A percentile compares a stretch with the other conserved stretches of the same genome.
Conservation (phyloP, 2,888 invertebrate genomes). For the Caenorhabditis panamensis region DNA sequence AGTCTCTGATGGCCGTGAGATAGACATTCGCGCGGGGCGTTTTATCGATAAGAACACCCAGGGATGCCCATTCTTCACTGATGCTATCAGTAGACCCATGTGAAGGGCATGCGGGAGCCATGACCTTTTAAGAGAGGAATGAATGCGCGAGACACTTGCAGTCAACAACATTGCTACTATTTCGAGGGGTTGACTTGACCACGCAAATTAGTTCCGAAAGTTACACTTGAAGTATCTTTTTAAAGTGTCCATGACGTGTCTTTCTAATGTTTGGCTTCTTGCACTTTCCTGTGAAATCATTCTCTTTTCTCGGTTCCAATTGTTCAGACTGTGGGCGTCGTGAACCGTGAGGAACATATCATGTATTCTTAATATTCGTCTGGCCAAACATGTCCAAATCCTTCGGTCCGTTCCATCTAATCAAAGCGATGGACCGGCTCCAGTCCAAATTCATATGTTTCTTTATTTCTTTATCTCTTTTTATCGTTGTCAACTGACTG, state of each 20-base stretch:
- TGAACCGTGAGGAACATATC: no score
- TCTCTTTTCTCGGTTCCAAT: not conserved
- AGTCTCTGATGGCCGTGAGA: constrained; percentile 3
- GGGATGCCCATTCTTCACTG: not conserved
- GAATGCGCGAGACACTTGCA: constrained; percentile 7
- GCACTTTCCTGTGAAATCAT: constrained; percentile 8
- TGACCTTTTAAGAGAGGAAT: constrained; percentile 13
- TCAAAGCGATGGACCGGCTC: not conserved
- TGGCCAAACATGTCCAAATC: no score
- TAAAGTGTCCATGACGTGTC: not conserved
- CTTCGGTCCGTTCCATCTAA: not conserved
- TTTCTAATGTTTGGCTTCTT: not conserved
- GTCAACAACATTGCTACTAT: constrained; percentile 10
- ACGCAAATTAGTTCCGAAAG: not conserved
- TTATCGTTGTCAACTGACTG: constrained; percentile 1
- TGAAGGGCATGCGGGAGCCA: constrained; percentile 17
- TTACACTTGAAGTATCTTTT: not conserved
- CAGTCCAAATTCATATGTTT: not conserved
- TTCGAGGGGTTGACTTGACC: constrained; percentile 1
- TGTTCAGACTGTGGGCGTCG: not conserved
- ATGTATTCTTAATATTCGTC: no score
- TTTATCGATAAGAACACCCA: not conserved
- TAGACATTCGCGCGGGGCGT: not conserved
- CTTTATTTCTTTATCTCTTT: not conserved
- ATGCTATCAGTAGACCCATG: constrained; percentile 7